Percentiles rank a stretch among this genome's conserved stretches.
Conservation (phyloP, 2,113 vertebrate species). For the Colaptes auratus region DNA sequence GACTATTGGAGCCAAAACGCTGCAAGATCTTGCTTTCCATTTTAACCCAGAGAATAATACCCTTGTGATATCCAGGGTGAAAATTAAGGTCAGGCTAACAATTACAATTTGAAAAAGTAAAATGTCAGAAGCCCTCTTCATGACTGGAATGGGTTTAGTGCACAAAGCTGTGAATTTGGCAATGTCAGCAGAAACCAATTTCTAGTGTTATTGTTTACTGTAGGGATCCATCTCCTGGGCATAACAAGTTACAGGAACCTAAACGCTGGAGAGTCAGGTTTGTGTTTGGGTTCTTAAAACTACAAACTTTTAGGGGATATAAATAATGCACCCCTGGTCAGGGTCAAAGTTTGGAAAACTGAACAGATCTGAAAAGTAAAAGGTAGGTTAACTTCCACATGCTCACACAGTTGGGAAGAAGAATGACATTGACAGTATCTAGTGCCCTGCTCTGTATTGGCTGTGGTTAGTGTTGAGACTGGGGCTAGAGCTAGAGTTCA, state of each 20-base stretch:
- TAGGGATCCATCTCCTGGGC: not conserved
- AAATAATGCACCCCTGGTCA: not conserved
- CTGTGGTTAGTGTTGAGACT: not conserved
- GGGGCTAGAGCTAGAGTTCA: not conserved
- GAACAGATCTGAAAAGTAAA: not conserved
- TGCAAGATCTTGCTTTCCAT: not conserved
- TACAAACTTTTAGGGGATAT: not conserved
- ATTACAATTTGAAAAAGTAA: not conserved
- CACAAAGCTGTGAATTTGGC: not conserved
- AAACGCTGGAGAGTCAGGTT: not conserved
- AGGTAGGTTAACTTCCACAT: not conserved
- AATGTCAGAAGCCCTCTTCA: not conserved
- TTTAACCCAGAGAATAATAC: not conserved
- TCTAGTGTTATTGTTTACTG: not conserved
- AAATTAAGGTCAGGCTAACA: not conserved
- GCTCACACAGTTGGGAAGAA: not conserved
- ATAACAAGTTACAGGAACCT: not conserved
- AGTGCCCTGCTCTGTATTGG: not conserved
- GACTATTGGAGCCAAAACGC: not conserved
- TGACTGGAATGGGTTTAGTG: not conserved
- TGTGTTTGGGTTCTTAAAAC: not conserved
- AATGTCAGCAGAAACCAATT: not conserved
- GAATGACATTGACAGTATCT: accelerated
- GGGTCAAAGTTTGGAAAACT: not conserved
- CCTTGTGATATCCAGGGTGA: not conserved